Conservation (phyloP, 2,888 invertebrate species). For the Tridacna gigas region DNA sequence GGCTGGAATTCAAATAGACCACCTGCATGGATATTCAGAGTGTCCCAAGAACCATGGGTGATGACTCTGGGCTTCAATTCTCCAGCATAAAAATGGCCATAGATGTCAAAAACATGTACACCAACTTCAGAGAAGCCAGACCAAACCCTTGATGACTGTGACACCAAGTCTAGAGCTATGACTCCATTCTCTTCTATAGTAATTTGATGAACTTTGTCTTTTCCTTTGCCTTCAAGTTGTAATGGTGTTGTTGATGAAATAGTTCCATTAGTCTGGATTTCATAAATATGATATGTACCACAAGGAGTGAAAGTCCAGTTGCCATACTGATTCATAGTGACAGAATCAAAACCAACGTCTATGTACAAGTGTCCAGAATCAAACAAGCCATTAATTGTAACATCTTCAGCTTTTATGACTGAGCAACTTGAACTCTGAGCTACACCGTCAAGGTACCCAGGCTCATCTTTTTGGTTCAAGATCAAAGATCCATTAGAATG, state of each 20-base stretch:
- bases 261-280: conserved; percentile 63
- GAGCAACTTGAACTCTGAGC: conserved; percentile 42
- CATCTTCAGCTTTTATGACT: conserved; percentile 57
- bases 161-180: conserved; percentile 65
- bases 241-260: conserved; percentile 63
- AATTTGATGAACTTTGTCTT: conserved; percentile 56
- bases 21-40: conserved; percentile 55
- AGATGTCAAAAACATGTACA: conserved; percentile 58
- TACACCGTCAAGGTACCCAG: conserved; percentile 36
- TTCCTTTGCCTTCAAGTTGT: conserved; percentile 57
- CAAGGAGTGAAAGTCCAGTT: conserved; percentile 67
- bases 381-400: conserved; percentile 65
- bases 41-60: conserved; percentile 65
- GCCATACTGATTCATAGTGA: conserved; percentile 61
- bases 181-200: conserved; percentile 61
- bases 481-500: conserved; percentile 56
- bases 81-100: conserved; percentile 65
- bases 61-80: conserved; percentile 52
- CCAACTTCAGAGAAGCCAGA: conserved; percentile 63
- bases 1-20: conserved; percentile 67
- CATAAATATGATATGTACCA: conserved; percentile 54
- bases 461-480: conserved; percentile 47
- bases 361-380: conserved; percentile 54
- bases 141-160: conserved; percentile 56
- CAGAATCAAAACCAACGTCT: conserved; percentile 49